Evolutionary conservation across 2,113 vertebrate species (phyloP).

Genomic region (Ammodytes marinus): DNA sequence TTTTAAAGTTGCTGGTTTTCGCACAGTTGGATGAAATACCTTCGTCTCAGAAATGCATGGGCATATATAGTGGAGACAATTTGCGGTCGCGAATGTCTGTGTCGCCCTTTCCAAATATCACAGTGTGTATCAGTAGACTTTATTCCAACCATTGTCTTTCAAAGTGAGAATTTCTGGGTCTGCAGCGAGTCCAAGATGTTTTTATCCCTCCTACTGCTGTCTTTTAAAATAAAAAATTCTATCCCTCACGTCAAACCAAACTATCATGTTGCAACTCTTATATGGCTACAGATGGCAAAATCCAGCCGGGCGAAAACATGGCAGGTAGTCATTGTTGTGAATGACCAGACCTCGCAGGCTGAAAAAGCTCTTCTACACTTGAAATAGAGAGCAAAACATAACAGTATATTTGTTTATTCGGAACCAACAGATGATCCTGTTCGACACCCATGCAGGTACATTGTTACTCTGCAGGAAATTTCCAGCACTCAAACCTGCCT

Average conservation of each 20-base stretch:
- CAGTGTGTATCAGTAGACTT: not conserved
- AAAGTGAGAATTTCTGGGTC: slow-evolving; percentile 2
- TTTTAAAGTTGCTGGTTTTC: slow-evolving; percentile 25
- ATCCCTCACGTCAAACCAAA: slow-evolving; percentile 33
- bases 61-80: not conserved
- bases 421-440: slow-evolving; percentile 21
- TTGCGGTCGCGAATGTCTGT: not conserved
- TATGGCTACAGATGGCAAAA: slow-evolving; percentile 36
- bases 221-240: no score
- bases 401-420: slow-evolving; percentile 47
- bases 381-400: slow-evolving; percentile 43
- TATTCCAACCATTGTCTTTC: slow-evolving; percentile 27
- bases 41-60: not conserved
- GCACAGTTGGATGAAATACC: slow-evolving; percentile 17
- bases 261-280: slow-evolving; percentile 23
- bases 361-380: slow-evolving; percentile 23
- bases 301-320: slow-evolving; percentile 12
- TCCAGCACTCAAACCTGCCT: slow-evolving; percentile 48
- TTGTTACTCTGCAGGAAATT: slow-evolving; percentile 53
- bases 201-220: not conserved
- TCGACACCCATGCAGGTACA: slow-evolving; percentile 35
- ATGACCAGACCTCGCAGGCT: slow-evolving; percentile 28
- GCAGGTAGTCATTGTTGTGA: slow-evolving; percentile 39
- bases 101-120: not conserved
- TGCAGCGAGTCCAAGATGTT: slow-evolving; percentile 29